A percentile compares a stretch with the other conserved stretches of the same genome.
phyloP scores from a whole-genome alignment of 2,113 vertebrate genomes.

The Struthidea cinerea region DNA sequence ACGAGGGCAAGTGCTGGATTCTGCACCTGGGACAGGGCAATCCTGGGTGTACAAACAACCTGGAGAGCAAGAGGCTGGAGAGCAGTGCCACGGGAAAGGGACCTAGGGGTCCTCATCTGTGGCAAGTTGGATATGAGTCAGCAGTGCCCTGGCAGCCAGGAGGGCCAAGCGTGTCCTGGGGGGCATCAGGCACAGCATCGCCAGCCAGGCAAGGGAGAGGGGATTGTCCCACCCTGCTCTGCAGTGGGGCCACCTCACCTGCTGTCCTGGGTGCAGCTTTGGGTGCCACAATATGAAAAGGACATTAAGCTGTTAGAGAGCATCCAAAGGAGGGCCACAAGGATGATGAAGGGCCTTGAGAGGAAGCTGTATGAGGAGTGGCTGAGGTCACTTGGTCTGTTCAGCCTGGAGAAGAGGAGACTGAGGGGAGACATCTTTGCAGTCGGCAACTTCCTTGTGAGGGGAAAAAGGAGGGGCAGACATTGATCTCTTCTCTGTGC shows the following conservation, averaged over 20 bases:
- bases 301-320: neutral
- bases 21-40: neutral
- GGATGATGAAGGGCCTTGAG: neutral
- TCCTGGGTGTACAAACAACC: neutral
- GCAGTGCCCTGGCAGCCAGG: neutral
- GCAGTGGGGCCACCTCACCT: rapidly evolving
- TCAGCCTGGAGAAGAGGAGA: neutral
- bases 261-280: rapidly evolving
- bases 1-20: neutral
- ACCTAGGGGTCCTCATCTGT: rapidly evolving
- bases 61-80: neutral
- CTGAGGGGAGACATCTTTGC: neutral
- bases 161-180: rapidly evolving
- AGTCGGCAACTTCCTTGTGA: rapidly evolving
- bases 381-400: neutral
- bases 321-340: neutral
- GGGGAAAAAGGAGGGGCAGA: neutral
- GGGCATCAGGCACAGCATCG: neutral
- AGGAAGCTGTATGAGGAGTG: neutral
- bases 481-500: neutral
- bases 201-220: rapidly evolving
- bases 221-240: neutral
- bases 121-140: neutral
- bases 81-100: neutral
- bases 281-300: neutral